Evolutionary conservation across 2,113 vertebrate species (phyloP), one percentile per base, ranked within the genome.

Genomic region (Poeciliopsis turrubarensis): DNA sequence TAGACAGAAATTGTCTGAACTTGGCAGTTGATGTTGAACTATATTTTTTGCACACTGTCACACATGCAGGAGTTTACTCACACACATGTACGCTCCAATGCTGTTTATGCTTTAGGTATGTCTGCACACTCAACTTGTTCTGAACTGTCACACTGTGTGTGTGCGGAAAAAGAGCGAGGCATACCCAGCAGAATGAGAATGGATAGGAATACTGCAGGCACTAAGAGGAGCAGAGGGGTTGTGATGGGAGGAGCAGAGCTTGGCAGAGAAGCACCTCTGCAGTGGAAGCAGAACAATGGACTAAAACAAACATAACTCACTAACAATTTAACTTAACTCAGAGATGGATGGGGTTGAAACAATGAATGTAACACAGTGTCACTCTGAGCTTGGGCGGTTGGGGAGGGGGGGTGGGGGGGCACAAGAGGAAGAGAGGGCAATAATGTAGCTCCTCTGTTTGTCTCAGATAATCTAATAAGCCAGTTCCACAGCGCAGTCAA

Each of bases 181-280:
- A 84, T 82, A 80, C 81, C 83, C 79, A 65, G 78, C 78, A 87
- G 89, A 90, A 87, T 80, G 79, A 78, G 77, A 90, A 89, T 88
- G 81, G 81, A 85, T 81, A 70, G 73, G 63, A 88, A 82, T 84
- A 90, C 86, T 84, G 87, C 87, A 86, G 88, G 87, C 83, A 68
- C 72, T 15, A 82, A 54, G 73, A 77, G 76, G 75, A 89, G 85
- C 87, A 85, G 85, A 82, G 80, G 73, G 73, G 75, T 77, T 84
- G 25, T 25, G 75, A 86, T 77, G 75, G 76, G 79, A 84, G 30
- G 81, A 81, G 79, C 32, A 19, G 84, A 89, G 87, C 73, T 82
- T 89, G 86, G 77, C 64, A 63, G 78, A 79, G 78, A 83, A 73
- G 78, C 72, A 57, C 81, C 65, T 77, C 72, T 80, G 87, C 89